Conservation (phyloP, 2,888 invertebrate genomes). For the Ischnura elegans region DNA sequence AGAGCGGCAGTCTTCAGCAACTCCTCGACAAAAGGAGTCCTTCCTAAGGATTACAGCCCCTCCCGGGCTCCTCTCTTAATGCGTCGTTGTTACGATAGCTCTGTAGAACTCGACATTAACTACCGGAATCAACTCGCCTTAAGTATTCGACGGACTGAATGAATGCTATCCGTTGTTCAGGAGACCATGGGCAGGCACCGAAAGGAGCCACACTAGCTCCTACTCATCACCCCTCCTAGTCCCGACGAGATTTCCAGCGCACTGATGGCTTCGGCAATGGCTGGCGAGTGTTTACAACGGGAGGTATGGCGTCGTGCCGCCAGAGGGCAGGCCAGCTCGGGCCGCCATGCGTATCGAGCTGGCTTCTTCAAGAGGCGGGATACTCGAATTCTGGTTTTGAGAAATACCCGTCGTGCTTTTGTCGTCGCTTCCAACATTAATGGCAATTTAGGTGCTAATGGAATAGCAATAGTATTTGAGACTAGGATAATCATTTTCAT, state of each 20-base stretch:
- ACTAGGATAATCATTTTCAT: too few relatives aligned
- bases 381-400: not conserved
- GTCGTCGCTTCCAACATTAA: too few relatives aligned
- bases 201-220: not conserved
- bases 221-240: not conserved
- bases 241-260: slow-evolving; percentile 57
- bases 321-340: slow-evolving; percentile 35
- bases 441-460: too few relatives aligned
- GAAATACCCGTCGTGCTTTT: too few relatives aligned
- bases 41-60: slow-evolving; percentile 42
- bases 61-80: not conserved
- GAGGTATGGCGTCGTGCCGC: not conserved
- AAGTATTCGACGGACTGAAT: not conserved
- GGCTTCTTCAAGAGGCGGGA: not conserved
- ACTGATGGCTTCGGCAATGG: slow-evolving; percentile 49
- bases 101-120: not conserved
- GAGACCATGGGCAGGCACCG: not conserved
- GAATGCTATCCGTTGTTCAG: not conserved
- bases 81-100: not conserved
- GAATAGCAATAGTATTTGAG: too few relatives aligned
- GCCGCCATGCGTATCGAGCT: not conserved
- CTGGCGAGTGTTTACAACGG: slow-evolving; percentile 57
- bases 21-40: slow-evolving; percentile 11
- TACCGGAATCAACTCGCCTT: not conserved
- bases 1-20: slow-evolving; percentile 39